Base-by-base conservation (phyloP, 2,888 invertebrate species). In the Lepas anatifera region DNA sequence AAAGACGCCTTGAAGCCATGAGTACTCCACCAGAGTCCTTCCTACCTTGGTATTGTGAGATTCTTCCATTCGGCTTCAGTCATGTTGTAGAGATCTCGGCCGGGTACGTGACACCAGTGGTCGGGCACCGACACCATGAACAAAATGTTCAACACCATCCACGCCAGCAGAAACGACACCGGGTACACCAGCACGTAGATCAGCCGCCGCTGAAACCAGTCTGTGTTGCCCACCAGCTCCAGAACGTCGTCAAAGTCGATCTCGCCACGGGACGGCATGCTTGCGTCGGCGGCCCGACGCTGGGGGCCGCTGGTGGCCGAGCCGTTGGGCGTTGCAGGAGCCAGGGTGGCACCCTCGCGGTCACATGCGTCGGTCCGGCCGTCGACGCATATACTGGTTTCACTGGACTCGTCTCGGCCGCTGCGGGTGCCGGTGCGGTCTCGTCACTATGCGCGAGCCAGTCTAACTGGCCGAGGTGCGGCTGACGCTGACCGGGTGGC, bases 21-120 rank as follows among this genome's bases (percentile, higher is more conserved):
- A n/a, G n/a, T n/a, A n/a, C n/a, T n/a, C n/a, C n/a, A n/a, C 78
- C 79, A 39, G 8, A 39, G 13, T 13, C 77, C 76, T 75, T 46
- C 78, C 78, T 79, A 85, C 84, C 77, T 80, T 46, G 85, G 85
- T 74, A 85, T 76, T 18, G 84, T 83, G 16, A 84, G 70, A 43
- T 78, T 76, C 72, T 81, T 82, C 84, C 85, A 85, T 73, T 83
- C 77, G 10, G 81, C 80, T 16, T 79, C 22, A 0, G 83, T 80
- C 52, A 80, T 79, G 76, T 83, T 83, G 18, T 82, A 81, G 6
- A 73, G 72, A 64, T 82, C 80, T 67, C 81, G 77, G 37, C 85
- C 84, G 1, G 84, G 82, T 25, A 85, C 84, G 68, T 79, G 77
- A 74, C 86, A 86, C 84, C 84, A 84, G 76, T 85, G 85, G 66